phyloP scores from a whole-genome alignment of 2,113 vertebrate species.

The Stegastes partitus region DNA sequence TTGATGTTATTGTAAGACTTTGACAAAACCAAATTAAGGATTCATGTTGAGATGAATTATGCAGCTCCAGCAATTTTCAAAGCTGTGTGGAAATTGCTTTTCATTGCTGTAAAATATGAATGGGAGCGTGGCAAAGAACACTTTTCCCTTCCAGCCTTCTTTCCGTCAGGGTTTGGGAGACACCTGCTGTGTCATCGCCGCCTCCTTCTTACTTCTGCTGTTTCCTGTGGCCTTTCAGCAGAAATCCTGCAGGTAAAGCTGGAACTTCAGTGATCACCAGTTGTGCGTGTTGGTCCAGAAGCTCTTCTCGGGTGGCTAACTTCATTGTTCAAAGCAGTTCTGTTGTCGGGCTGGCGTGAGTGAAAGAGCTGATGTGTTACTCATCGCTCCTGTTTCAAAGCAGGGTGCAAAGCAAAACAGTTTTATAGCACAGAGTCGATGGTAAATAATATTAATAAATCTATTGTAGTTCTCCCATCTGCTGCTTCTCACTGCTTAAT shows the following conservation, averaged over 20 bases:
- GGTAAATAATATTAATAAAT: neutral
- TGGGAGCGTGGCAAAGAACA: neutral
- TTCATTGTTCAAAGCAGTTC: neutral
- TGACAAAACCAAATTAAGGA: constrained; percentile 16
- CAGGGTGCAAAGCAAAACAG: neutral
- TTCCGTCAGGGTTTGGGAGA: neutral
- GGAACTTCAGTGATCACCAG: neutral
- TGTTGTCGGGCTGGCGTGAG: neutral
- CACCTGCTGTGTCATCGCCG: neutral
- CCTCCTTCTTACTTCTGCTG: neutral
- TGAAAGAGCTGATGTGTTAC: neutral
- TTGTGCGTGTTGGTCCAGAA: neutral
- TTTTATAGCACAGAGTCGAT: neutral
- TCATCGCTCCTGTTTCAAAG: neutral
- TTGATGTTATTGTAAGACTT: constrained; percentile 12
- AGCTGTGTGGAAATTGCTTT: constrained; percentile 21
- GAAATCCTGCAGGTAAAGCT: neutral
- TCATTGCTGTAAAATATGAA: neutral
- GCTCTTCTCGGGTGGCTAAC: neutral
- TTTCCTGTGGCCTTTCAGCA: neutral
- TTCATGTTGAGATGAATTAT: constrained; percentile 14
- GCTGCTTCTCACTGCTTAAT: constrained; percentile 13
- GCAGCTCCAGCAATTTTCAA: constrained; percentile 7
- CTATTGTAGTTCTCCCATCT: neutral
- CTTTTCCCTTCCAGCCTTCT: neutral